Evolutionary conservation across 2,113 vertebrate genomes (phyloP).

Genomic region (Hippoglossus stenolepis): DNA sequence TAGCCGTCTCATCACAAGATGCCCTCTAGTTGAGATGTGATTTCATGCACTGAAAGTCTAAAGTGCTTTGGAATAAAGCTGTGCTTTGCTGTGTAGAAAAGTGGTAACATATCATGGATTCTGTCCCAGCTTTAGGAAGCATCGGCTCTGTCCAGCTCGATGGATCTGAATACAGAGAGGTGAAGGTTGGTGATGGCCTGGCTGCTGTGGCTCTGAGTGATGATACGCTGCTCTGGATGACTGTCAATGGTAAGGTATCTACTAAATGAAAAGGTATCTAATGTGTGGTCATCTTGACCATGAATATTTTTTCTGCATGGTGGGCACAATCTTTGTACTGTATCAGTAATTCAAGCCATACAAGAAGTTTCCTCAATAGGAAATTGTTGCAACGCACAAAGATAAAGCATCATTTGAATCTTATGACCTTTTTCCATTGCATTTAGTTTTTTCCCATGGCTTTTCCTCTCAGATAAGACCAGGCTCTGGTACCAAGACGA

Average conservation of each 20-base stretch:
- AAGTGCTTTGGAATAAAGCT: no score
- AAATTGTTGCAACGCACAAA: no score
- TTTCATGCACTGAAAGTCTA: no score
- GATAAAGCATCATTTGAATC: not conserved
- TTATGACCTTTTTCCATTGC: not conserved
- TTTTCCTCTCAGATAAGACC: slow-evolving; percentile 74
- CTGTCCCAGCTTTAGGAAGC: slow-evolving; percentile 78
- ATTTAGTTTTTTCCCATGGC: not conserved
- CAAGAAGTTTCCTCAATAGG: no score
- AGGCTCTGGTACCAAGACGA: slow-evolving; percentile 87
- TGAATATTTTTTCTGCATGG: no score
- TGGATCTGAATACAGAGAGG: slow-evolving; percentile 82
- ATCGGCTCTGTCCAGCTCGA: slow-evolving; percentile 84
- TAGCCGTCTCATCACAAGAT: no score
- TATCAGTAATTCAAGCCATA: no score
- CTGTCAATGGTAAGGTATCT: slow-evolving; percentile 73
- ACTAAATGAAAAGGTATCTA: not conserved
- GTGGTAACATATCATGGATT: not conserved
- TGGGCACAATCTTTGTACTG: no score
- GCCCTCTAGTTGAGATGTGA: no score
- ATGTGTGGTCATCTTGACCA: not conserved
- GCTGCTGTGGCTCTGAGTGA: slow-evolving; percentile 81
- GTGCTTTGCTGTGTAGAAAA: no score
- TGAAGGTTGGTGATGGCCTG: slow-evolving; percentile 76
- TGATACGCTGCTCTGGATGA: slow-evolving; percentile 88